These are phyloP conservation scores for Muscidifurax raptorellus DNA, from an alignment of 1,140 invertebrate species.

Conservation along the genomic window DNA sequence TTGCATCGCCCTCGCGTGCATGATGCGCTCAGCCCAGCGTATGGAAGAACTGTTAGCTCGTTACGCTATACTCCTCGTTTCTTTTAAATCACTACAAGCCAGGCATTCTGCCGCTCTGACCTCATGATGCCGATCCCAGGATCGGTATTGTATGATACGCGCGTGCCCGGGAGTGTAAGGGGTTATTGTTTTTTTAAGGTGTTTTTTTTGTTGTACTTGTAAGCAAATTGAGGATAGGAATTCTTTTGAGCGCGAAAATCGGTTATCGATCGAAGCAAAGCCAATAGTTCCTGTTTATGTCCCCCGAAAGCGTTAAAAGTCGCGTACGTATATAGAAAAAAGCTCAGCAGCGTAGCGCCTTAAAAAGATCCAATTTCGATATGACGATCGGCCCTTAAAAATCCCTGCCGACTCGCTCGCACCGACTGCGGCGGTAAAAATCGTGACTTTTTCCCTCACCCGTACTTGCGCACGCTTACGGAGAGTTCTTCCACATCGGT, in stretches of 20 bases:
- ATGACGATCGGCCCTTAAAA: conserved; percentile 18
- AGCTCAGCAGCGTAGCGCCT: neutral
- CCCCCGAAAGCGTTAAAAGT: too few relatives aligned
- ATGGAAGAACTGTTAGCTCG: conserved; percentile 47
- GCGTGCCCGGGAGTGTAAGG: neutral
- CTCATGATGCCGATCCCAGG: neutral
- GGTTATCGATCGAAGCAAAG: neutral
- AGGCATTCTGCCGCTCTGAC: neutral
- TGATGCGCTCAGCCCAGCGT: conserved; percentile 17
- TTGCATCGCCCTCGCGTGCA: neutral
- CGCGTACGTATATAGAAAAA: neutral
- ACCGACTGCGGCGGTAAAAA: conserved; percentile 18
- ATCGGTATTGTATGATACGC: neutral
- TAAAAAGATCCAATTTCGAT: conserved; percentile 15
- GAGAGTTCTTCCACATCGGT: conserved; percentile 55
- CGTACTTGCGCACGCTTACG: neutral
- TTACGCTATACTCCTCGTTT: conserved; percentile 6
- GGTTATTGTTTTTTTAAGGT: neutral
- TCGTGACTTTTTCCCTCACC: conserved; percentile 19
- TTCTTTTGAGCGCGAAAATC: neutral
- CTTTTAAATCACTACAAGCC: conserved; percentile 7
- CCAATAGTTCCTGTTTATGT: neutral
- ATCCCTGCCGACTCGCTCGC: neutral
- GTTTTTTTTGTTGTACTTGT: too few relatives aligned
- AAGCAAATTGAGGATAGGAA: too few relatives aligned